Base-by-base conservation (phyloP, 2,113 vertebrate species). In the Nothoprocta pentlandii region DNA sequence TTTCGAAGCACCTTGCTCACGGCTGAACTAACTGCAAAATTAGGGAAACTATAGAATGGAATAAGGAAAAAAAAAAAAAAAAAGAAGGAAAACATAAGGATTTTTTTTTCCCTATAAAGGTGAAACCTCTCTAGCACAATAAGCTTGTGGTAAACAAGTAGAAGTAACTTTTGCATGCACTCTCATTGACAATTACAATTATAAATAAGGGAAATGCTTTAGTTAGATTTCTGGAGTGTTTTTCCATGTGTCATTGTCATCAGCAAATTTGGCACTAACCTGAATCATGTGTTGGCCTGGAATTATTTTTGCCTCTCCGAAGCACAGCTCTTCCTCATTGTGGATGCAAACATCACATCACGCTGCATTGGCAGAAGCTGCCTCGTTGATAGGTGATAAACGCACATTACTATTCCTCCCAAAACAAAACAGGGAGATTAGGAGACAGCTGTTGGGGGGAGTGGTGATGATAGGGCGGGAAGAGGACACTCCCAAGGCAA, bases 361-460 rank as follows among this genome's bases (percentile, higher is more conserved):
- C 20, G 16, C 44, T 82, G 62, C 30, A 25, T 0, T 70, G 39
- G 46, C 61, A 94, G 70, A 20, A 78, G 22, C 62, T 86, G 47
- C 67, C 64, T 81, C n/a, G 51, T 88, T 61, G 68, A 68, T 16
- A 88, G 77, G n/a, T 53, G 76, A 69, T 81, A 81, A 88, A 80
- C 76, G 85, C n/a, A 64, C 56, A 78, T 71, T 64, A 23, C 47
- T 83, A 32, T 86, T 75, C 20, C 80, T 77, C 84, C 44, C 73
- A 71, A 90, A 97, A 94, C 94, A 96, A 93, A 96, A 78, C 82
- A 95, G 46, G 16, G 82, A 88, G 87, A 94, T 95, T 94, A 93
- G 77, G 59, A 87, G 85, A 81, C 90, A 89, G 92, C 92, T 95
- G 92, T 34, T 85, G 39, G 85, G 62, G 66, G 75, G 80, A 89